Evolutionary conservation across 2,113 vertebrate species (phyloP).

Genomic region (Ovis canadensis): DNA sequence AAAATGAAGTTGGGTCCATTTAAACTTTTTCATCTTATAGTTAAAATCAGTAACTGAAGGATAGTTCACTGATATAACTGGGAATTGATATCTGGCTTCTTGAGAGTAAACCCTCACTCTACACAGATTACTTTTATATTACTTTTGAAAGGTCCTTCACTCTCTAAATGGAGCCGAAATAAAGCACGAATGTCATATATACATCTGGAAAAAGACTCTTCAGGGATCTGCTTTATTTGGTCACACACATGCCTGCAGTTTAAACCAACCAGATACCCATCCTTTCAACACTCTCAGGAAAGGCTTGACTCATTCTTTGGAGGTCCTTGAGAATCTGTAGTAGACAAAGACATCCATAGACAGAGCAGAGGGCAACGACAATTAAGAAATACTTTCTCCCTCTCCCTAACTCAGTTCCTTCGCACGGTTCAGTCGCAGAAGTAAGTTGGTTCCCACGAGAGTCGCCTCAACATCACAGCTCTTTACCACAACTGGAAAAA

Average conservation of each 20-base stretch:
- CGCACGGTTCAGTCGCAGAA: neutral
- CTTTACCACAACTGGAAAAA: neutral
- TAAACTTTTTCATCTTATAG: neutral
- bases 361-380: neutral
- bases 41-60: conserved; percentile 36
- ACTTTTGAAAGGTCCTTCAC: conserved; percentile 35
- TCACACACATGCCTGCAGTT: conserved; percentile 54
- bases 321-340: neutral
- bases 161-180: neutral
- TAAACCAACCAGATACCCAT: conserved; percentile 49
- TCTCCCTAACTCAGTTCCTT: neutral
- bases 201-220: conserved; percentile 61
- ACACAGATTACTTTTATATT: neutral
- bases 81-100: conserved; percentile 23
- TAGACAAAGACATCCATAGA: neutral
- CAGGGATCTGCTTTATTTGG: conserved; percentile 39
- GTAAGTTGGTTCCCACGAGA: conserved; percentile 12
- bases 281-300: conserved; percentile 37
- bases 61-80: neutral
- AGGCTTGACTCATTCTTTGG: neutral
- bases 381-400: neutral
- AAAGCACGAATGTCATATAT: conserved; percentile 18
- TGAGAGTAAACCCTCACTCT: neutral
- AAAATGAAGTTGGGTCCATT: neutral
- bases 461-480: neutral